Conservation (phyloP, 2,113 vertebrate genomes). For the Gymnorhina tibicen region DNA sequence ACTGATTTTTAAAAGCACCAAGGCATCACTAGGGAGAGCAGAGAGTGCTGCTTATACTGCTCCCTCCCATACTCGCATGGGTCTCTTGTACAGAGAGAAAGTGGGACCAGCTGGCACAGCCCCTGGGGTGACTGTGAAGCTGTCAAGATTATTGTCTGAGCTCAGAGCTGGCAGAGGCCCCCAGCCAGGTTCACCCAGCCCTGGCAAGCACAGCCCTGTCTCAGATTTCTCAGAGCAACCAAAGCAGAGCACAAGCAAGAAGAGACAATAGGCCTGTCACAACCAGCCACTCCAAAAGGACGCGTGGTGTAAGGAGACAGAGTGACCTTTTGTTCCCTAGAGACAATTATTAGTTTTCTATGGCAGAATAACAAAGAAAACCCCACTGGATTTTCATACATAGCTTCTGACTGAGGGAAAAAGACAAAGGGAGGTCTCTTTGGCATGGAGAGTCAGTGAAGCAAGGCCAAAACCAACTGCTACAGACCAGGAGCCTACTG, state of each 20-base stretch:
- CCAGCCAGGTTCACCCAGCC: conserved; percentile 23
- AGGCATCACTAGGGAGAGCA: background rate
- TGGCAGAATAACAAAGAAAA: conserved; percentile 47
- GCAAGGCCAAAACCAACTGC: background rate
- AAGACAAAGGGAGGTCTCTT: background rate
- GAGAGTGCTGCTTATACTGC: background rate
- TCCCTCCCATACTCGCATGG: background rate
- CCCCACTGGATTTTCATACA: background rate
- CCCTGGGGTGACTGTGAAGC: background rate
- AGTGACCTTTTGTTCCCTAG: conserved; percentile 21
- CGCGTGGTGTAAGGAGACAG: background rate
- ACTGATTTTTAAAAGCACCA: background rate
- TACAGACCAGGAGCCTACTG: background rate
- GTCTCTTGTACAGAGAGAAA: background rate
- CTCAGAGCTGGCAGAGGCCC: conserved; percentile 56
- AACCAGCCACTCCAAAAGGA: background rate
- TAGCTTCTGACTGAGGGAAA: conserved; percentile 7
- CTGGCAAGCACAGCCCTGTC: conserved; percentile 31
- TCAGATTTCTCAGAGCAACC: conserved; percentile 29
- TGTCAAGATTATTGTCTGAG: conserved; percentile 28
- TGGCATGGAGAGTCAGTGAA: background rate
- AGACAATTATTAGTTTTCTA: conserved; percentile 54
- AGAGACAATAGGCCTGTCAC: conserved; percentile 59
- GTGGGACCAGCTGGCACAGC: background rate
- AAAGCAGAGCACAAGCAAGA: background rate